Base-by-base conservation (phyloP, 2,797 vertebrate species). In the Chelon auratus region DNA sequence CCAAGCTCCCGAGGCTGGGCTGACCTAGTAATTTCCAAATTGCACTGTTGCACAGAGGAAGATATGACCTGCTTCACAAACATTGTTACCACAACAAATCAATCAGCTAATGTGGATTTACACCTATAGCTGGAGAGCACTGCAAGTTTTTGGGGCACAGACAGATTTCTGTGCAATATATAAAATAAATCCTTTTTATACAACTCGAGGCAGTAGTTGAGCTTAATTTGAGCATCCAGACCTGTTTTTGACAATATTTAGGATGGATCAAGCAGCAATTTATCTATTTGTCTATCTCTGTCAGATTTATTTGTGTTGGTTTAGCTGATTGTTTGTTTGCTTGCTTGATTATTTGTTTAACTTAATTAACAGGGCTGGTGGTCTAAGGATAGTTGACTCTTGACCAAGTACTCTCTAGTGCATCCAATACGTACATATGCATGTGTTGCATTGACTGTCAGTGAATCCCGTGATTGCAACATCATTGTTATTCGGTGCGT, bases 1-100 rank as follows among this genome's bases (percentile, higher is more conserved):
- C 81, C 81, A 80, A 74, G 64, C 54, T 47, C 64, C 75, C 71
- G 70, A 79, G 70, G 59, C 68, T 5, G 30, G 40, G 51, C 58
- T 87, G 86, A 89, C 86, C 89, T 81, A 87, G 30, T 33, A 33
- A 80, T 90, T 90, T 58, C 60, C 71, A 84, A 84, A 88, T 72
- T 86, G 65, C 76, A 64, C 75, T 62, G 81, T 80, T 77, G 75
- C 72, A 82, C 62, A 48, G 65, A 67, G 56, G 70, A 73, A 68
- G 24, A 75, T 62, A 53, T 33, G 72, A 45, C 30, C 51, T 54
- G 61, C 53, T 65, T 67, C 17, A 55, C 69, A 77, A 77, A 62
- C 26, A 57, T 53, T 50, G 62, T 67, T 40, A 58, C 52, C 42
- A 47, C 65, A 64, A 74, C 60, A 78, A 71, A 68, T 58, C 36